Conservation (phyloP, 2,113 vertebrate species). For the Centrocercus urophasianus region DNA sequence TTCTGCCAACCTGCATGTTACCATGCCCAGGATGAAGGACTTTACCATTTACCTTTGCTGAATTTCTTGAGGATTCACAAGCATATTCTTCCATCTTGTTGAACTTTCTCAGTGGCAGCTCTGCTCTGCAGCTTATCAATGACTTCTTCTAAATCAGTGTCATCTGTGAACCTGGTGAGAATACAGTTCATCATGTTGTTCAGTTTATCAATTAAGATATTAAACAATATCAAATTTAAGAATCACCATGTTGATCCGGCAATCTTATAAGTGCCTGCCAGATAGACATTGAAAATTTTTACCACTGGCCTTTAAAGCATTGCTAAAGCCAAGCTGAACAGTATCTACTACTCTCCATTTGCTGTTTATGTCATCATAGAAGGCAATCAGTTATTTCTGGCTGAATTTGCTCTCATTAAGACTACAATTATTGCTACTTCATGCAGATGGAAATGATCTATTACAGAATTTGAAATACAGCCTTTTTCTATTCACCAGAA, state of each 20-base stretch:
- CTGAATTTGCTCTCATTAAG: background rate
- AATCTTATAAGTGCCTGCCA: background rate
- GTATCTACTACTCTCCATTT: background rate
- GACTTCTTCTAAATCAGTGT: background rate
- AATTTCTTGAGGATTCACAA: background rate
- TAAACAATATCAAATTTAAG: background rate
- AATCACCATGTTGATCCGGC: background rate
- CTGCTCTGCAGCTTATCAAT: background rate
- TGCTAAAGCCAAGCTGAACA: background rate
- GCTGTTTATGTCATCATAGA: background rate
- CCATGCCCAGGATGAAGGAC: background rate
- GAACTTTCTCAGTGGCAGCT: background rate
- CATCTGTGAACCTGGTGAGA: background rate
- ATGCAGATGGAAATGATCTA: background rate
- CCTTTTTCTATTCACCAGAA: background rate
- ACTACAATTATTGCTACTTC: background rate
- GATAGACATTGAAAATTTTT: background rate
- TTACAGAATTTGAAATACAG: background rate
- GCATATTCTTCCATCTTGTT: background rate
- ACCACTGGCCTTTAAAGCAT: background rate
- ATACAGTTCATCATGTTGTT: background rate
- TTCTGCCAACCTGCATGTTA: background rate
- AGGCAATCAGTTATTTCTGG: background rate
- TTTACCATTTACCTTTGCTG: background rate
- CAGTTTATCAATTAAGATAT: background rate